Percentiles rank a stretch among this genome's conserved stretches.
phyloP scores from a whole-genome alignment of 2,797 vertebrate species.

The Sternarchorhynchus goeldii region DNA sequence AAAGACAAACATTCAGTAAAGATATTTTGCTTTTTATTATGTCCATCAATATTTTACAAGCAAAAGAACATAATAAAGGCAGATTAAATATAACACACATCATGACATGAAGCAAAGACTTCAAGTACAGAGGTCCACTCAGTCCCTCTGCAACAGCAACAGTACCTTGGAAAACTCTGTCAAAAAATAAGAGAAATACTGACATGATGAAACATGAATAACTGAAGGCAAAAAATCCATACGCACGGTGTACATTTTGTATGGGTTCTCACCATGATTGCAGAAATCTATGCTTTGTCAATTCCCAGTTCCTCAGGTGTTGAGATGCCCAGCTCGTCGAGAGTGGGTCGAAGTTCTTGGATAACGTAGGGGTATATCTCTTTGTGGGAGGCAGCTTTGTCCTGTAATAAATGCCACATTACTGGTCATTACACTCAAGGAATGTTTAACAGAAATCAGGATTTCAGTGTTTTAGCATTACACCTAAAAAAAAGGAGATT shows the following conservation, averaged over 20 bases:
- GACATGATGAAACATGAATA: background rate
- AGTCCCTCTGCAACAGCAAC: slow-evolving; percentile 55
- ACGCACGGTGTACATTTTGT: background rate
- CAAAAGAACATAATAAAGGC: slow-evolving; percentile 78
- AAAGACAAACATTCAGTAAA: slow-evolving; percentile 61
- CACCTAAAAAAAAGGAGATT: background rate
- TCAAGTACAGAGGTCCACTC: slow-evolving; percentile 64
- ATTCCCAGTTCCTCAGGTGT: slow-evolving; percentile 94
- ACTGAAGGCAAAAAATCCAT: background rate
- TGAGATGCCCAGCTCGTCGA: slow-evolving; percentile 89
- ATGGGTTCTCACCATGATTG: slow-evolving; percentile 47
- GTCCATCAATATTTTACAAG: slow-evolving; percentile 79
- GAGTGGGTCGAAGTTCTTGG: slow-evolving; percentile 89
- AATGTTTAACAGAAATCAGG: background rate
- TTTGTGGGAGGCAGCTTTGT: slow-evolving; percentile 93
- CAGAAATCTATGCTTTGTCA: slow-evolving; percentile 83
- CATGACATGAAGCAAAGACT: slow-evolving; percentile 66
- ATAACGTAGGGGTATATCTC: slow-evolving; percentile 94
- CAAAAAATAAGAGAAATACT: slow-evolving; percentile 20
- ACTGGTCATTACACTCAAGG: no score
- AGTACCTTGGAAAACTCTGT: slow-evolving; percentile 55
- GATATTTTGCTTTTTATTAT: slow-evolving; percentile 74
- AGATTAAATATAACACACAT: slow-evolving; percentile 75
- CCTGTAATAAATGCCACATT: slow-evolving; percentile 66
- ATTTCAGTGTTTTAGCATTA: no score